Conservation (phyloP, 2,888 invertebrate genomes). For the Drosophila antonietae region DNA sequence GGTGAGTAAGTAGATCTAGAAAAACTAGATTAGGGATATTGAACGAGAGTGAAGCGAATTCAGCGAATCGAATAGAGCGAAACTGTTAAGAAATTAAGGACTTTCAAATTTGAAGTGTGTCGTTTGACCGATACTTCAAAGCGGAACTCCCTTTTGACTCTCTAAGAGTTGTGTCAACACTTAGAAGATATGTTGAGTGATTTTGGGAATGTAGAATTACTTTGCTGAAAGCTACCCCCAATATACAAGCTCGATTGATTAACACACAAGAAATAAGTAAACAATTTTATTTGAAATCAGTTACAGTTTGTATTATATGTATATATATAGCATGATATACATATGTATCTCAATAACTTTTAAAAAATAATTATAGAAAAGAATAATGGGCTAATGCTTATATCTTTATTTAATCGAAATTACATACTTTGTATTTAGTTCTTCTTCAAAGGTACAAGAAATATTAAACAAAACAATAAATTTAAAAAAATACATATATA, state of each 20-base stretch:
- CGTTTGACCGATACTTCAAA: too few species aligned
- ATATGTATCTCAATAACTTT: conserved; percentile 53
- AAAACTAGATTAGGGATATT: too few species aligned
- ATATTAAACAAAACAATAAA: conserved; percentile 50
- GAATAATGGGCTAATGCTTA: conserved; percentile 48
- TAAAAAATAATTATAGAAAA: conserved; percentile 63
- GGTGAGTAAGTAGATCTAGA: too few species aligned
- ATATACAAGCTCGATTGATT: neutral
- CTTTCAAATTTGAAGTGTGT: too few species aligned
- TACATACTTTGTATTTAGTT: conserved; percentile 52
- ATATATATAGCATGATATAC: conserved; percentile 3
- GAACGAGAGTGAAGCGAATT: too few species aligned
- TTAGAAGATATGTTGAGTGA: neutral
- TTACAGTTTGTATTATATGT: conserved; percentile 53
- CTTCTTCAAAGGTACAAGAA: conserved; percentile 37
- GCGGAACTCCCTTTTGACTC: too few species aligned
- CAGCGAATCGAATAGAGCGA: too few species aligned
- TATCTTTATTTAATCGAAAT: conserved; percentile 56
- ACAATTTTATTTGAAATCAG: conserved; percentile 72
- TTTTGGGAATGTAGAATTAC: neutral
- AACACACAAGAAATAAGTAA: conserved; percentile 64
- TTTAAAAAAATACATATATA: conserved; percentile 27
- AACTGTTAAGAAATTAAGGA: too few species aligned
- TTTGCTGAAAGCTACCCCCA: neutral
- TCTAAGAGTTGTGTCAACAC: too few species aligned